These are phyloP conservation scores for Heliconius eleuchia DNA, from an alignment of 1,140 invertebrate genomes.

Conservation along the genomic window DNA sequence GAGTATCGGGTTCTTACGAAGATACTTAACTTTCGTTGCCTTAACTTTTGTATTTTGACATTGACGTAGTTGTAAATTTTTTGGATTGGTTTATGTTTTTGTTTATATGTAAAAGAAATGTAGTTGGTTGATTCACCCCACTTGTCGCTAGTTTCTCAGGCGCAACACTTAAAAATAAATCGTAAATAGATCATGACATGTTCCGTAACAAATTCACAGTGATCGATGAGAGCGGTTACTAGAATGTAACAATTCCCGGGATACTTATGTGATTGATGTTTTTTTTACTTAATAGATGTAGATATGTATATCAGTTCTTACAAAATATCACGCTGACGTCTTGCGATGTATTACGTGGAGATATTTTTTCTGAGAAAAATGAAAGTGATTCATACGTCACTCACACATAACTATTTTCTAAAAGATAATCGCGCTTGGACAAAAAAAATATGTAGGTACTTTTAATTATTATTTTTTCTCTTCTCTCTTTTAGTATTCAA, in stretches of 20 bases:
- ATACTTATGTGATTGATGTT: conserved; percentile 30
- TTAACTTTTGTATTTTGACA: not conserved
- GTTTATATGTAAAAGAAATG: not conserved
- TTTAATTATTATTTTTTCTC: too few species aligned
- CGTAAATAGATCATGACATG: not conserved
- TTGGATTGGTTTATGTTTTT: too few species aligned
- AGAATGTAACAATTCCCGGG: conserved; percentile 9
- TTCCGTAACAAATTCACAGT: not conserved
- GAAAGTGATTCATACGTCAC: not conserved
- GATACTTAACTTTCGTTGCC: not conserved
- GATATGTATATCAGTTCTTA: not conserved
- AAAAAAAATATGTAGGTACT: too few species aligned
- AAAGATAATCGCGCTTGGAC: not conserved
- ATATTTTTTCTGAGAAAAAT: conserved; percentile 7
- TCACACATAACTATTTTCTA: not conserved
- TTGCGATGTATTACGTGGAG: not conserved
- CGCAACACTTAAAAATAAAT: not conserved
- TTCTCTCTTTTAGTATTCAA: too few species aligned
- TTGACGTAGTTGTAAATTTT: not conserved
- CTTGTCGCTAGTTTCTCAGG: not conserved
- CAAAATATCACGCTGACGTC: not conserved
- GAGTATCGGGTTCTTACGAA: not conserved
- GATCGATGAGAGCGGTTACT: conserved; percentile 22
- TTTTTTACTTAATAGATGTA: not conserved
- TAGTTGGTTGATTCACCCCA: not conserved